Conservation (phyloP, 2,797 vertebrate species). For the Sebastes glaucus region DNA sequence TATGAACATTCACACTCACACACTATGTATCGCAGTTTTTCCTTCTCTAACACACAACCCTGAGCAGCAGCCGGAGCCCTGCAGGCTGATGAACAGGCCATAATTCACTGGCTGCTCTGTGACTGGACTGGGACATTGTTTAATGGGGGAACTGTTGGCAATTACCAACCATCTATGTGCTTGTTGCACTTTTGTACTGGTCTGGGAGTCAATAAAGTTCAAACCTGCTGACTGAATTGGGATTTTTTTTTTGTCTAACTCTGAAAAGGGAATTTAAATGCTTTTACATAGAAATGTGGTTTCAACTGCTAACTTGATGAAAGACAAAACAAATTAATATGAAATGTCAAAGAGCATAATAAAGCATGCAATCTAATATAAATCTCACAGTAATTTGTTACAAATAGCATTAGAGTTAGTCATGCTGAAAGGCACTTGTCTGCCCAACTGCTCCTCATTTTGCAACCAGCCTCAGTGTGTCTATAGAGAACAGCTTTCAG, state of each 20-base stretch:
- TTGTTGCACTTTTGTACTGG: constrained; percentile 51
- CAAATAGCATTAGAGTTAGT: neutral
- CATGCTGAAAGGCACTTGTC: constrained; percentile 10
- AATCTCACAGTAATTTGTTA: neutral
- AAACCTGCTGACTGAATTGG: constrained; percentile 43
- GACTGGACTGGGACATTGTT: constrained; percentile 60
- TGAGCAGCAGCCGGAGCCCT: constrained; percentile 32
- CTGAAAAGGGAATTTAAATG: neutral
- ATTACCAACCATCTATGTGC: constrained; percentile 57
- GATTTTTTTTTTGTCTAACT: neutral
- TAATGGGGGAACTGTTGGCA: constrained; percentile 64
- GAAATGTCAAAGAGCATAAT: neutral
- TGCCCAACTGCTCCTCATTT: constrained; percentile 16
- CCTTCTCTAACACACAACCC: constrained; percentile 8
- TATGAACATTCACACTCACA: constrained; percentile 2
- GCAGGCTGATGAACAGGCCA: constrained; percentile 57
- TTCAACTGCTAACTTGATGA: neutral
- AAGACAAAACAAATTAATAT: neutral
- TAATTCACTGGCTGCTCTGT: constrained; percentile 70
- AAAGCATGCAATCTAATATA: neutral
- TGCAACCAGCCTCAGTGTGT: neutral
- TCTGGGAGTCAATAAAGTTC: constrained; percentile 51
- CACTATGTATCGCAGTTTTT: constrained; percentile 5
- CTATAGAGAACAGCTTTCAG: neutral
- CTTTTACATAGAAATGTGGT: constrained; percentile 4